A percentile compares a stretch with the other conserved stretches of the same genome.
Conservation (phyloP, 2,797 vertebrate species). For the Chelonia mydas region DNA sequence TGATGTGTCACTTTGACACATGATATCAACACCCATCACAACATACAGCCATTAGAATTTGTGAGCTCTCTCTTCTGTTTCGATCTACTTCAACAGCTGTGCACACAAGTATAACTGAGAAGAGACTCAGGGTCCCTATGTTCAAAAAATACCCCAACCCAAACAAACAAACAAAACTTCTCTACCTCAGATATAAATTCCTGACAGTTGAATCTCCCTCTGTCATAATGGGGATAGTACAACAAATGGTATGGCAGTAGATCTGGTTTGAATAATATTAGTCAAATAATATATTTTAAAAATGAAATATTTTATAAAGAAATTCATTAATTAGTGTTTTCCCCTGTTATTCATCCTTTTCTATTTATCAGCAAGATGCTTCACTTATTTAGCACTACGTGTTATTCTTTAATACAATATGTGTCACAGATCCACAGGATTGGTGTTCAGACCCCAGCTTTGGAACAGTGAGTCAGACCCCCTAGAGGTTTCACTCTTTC, state of each 20-base stretch:
- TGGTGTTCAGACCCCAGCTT: too few relatives aligned
- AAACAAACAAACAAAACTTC: too few relatives aligned
- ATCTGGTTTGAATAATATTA: not conserved
- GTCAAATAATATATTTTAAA: not conserved
- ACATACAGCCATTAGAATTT: not conserved
- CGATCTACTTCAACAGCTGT: not conserved
- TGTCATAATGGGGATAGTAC: not conserved
- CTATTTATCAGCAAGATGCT: not conserved
- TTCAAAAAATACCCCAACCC: not conserved
- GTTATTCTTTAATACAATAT: too few relatives aligned
- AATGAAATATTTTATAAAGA: not conserved
- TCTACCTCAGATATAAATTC: not conserved
- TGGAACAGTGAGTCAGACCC: too few relatives aligned
- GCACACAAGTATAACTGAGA: not conserved
- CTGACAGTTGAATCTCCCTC: too few relatives aligned
- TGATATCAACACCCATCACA: not conserved
- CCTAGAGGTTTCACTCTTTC: too few relatives aligned
- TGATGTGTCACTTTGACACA: not conserved
- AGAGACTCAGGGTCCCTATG: not conserved
- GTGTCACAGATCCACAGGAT: too few relatives aligned
- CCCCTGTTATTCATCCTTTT: not conserved
- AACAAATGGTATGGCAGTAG: not conserved
- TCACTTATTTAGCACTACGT: not conserved
- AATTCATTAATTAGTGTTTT: not conserved
- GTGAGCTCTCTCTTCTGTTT: not conserved